Evolutionary conservation across 30 jellyfish, hydroid and myxozoan species (phyloP).

Genomic region (Kudoa iwatai): DNA sequence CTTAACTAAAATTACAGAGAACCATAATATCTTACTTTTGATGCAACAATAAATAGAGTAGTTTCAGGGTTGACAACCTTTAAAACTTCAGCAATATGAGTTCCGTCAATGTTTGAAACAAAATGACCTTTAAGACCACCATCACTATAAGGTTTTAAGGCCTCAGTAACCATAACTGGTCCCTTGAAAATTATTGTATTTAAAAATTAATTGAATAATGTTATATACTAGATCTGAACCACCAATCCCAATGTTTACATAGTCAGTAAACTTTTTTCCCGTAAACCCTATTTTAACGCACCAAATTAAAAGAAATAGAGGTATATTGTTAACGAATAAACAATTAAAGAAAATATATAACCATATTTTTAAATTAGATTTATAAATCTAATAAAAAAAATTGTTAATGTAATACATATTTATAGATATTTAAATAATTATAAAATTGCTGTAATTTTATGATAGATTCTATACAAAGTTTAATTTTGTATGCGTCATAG

Average conservation of each 20-base stretch:
- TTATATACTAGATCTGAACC: conserved; percentile 62
- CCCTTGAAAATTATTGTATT: conserved; percentile 8
- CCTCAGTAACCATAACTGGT: conserved; percentile 87
- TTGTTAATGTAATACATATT: too few relatives aligned
- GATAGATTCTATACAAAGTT: too few relatives aligned
- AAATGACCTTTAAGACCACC: conserved; percentile 38
- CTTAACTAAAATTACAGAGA: neutral
- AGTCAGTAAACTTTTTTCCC: conserved; percentile 52
- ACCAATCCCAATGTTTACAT: conserved; percentile 77
- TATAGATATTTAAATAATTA: too few relatives aligned
- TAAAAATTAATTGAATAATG: neutral
- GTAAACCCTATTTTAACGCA: conserved; percentile 17
- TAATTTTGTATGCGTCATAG: too few relatives aligned
- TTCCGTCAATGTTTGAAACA: conserved; percentile 92
- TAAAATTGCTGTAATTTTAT: too few relatives aligned
- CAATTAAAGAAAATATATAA: neutral
- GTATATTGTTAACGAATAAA: too few relatives aligned
- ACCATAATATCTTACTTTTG: conserved; percentile 14
- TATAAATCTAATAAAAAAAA: too few relatives aligned
- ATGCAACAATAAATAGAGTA: conserved; percentile 50
- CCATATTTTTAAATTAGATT: neutral
- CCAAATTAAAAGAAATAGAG: too few relatives aligned
- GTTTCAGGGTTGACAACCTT: conserved; percentile 34
- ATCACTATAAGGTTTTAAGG: conserved; percentile 39
- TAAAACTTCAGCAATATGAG: conserved; percentile 54